Evolutionary conservation across 1,140 invertebrate genomes (phyloP), one percentile per base, ranked within the genome.

Genomic region (Andrena cerasifolii): DNA sequence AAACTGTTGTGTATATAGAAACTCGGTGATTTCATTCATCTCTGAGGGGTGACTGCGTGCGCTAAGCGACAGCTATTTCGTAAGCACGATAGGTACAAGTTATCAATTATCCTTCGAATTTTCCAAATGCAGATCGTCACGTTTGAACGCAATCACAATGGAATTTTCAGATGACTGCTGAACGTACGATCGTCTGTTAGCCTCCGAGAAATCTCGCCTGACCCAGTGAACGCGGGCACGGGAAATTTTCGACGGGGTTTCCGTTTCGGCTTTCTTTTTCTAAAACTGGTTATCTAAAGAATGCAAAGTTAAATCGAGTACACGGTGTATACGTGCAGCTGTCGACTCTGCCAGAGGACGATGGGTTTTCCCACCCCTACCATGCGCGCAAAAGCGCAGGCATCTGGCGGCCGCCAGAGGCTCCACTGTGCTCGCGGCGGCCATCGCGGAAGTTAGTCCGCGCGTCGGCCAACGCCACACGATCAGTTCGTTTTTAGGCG

Each of bases 321-420:
- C 58, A 53, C 31, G 21, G 7, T 33, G 43, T 62, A 43, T 65
- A 73, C 47, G 66, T 66, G 53, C 59, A 63, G 74, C 62, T 79
- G 80, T 49, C 77, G 75, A 74, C 61, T 62, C 74, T 83, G 83
- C 59, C 63, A 79, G 75, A 84, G 79, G 58, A 74, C 67, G 71
- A 74, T 86, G 85, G 85, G 85, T 87, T 87, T 87, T 87, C 56
- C 84, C 84, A 78, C 78, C 81, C 78, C 81, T 86, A 79, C 84
- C 73, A 33, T 45, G 51, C 43, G 36, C 47, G 10, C 49, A n/a
- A 65, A 33, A 47, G 26, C 40, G 10, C 43, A 24, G 5, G 31
- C 58, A 8, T n/a, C 28, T 33, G 33, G 12, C 12, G 26, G 26
- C 71, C 68, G 67, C 70, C 51, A 78, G 67, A 73, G 65, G 67